Conservation (phyloP, 2,888 invertebrate genomes). For the Noctua pronuba region DNA sequence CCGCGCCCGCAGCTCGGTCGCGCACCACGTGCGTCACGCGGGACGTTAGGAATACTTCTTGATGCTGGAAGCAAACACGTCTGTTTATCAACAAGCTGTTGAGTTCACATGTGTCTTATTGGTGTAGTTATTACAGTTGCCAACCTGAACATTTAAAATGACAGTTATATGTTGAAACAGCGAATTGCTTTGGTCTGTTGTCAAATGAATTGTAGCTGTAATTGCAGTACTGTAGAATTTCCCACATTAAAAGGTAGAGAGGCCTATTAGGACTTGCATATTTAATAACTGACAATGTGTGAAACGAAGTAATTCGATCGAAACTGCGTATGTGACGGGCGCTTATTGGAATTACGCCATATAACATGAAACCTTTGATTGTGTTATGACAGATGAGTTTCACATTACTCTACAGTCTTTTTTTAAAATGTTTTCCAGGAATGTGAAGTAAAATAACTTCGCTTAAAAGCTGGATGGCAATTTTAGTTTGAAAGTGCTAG, state of each 20-base stretch:
- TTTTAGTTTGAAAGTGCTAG: neutral
- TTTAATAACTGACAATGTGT: neutral
- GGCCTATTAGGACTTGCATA: neutral
- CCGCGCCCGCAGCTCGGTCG: conserved; percentile 74
- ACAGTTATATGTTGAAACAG: neutral
- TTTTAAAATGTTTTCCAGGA: neutral
- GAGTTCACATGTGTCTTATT: conserved; percentile 7
- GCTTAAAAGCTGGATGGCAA: neutral
- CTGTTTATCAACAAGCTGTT: conserved; percentile 26
- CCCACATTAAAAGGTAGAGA: neutral
- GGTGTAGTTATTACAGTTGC: neutral
- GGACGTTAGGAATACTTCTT: conserved; percentile 91
- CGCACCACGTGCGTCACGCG: conserved; percentile 91
- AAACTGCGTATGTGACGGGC: neutral
- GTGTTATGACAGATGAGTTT: neutral
- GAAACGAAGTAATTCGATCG: neutral
- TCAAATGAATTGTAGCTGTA: neutral
- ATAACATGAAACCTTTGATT: neutral
- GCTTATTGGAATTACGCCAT: conserved; percentile 11
- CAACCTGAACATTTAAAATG: neutral
- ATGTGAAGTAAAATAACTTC: neutral
- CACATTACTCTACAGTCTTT: neutral
- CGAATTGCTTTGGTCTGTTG: neutral
- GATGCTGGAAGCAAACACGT: conserved; percentile 83
- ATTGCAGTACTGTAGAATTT: neutral